A percentile compares a stretch with the other conserved stretches of the same genome.
These are phyloP conservation scores for Parnassius glacialis DNA, from an alignment of 2,888 invertebrate species.

Conservation along the genomic window DNA sequence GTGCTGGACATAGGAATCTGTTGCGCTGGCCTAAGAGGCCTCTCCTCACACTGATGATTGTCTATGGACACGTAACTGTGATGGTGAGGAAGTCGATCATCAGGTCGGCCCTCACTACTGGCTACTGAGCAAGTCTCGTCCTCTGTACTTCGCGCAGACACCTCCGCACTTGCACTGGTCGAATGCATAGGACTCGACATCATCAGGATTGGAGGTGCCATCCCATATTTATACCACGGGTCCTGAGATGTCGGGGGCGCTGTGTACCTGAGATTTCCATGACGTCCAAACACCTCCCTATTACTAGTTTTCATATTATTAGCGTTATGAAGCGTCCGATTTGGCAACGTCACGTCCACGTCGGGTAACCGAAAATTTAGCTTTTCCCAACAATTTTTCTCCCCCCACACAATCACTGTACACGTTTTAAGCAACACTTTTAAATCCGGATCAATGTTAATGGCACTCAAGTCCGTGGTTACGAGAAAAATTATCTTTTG, in stretches of 20 bases:
- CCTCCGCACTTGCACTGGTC: conserved; percentile 80
- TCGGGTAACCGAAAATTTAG: conserved; percentile 91
- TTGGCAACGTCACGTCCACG: conserved; percentile 82
- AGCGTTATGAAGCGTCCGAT: conserved; percentile 79
- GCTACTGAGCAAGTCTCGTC: conserved; percentile 83
- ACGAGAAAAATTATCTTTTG: conserved; percentile 81
- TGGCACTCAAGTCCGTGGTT: conserved; percentile 81
- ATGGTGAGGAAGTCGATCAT: conserved; percentile 76
- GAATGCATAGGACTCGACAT: conserved; percentile 84
- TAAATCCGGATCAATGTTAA: conserved; percentile 87
- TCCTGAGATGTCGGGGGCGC: conserved; percentile 78
- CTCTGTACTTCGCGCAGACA: conserved; percentile 82
- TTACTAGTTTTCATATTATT: conserved; percentile 73
- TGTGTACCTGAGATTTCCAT: conserved; percentile 76
- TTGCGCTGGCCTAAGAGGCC: conserved; percentile 72
- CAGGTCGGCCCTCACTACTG: conserved; percentile 79
- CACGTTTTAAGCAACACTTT: conserved; percentile 87
- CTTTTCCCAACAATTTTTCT: conserved; percentile 94
- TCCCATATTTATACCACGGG: conserved; percentile 78
- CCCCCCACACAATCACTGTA: conserved; percentile 89
- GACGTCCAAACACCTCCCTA: conserved; percentile 72
- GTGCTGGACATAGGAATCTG: conserved; percentile 75
- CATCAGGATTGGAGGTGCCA: conserved; percentile 75
- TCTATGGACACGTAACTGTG: conserved; percentile 81
- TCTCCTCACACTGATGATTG: conserved; percentile 75